Percentiles rank a stretch among this genome's conserved stretches.
Evolutionary conservation across 1,140 invertebrate species (phyloP).

Genomic region (Trialeurodes vaporariorum): DNA sequence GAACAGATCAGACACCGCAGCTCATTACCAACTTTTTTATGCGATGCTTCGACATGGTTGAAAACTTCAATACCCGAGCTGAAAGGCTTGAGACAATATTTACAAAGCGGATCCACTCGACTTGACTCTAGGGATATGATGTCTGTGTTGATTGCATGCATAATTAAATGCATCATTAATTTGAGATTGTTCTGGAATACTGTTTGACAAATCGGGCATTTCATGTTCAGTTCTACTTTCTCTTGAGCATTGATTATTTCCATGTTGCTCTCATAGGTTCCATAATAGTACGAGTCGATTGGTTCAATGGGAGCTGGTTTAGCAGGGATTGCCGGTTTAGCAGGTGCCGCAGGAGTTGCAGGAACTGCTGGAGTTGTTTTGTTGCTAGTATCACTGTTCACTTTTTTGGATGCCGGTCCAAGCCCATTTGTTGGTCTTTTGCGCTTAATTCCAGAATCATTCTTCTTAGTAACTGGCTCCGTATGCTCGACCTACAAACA

Average conservation of each 20-base stretch:
- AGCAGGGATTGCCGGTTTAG: too few species aligned
- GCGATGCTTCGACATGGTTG: constrained; percentile 22
- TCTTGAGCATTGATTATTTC: neutral
- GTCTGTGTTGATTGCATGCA: constrained; percentile 40
- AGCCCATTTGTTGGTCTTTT: neutral
- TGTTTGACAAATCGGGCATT: constrained; percentile 45
- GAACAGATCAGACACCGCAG: constrained; percentile 30
- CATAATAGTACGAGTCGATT: neutral
- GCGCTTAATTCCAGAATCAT: neutral
- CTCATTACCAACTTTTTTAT: neutral
- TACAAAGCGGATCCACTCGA: constrained; percentile 12
- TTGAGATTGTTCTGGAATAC: constrained; percentile 45
- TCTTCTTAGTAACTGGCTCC: neutral
- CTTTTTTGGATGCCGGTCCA: neutral
- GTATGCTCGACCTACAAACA: neutral
- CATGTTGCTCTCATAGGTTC: neutral
- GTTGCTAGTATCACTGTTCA: neutral
- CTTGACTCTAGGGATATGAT: constrained; percentile 23
- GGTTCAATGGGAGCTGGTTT: neutral
- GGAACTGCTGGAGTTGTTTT: too few species aligned
- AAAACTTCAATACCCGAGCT: constrained; percentile 17
- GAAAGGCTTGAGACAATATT: constrained; percentile 30
- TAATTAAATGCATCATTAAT: constrained; percentile 55
- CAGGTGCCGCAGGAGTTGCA: too few species aligned
- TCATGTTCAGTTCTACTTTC: constrained; percentile 19